Base-by-base conservation (phyloP, 2,797 vertebrate genomes). In the Glossophaga mutica region DNA sequence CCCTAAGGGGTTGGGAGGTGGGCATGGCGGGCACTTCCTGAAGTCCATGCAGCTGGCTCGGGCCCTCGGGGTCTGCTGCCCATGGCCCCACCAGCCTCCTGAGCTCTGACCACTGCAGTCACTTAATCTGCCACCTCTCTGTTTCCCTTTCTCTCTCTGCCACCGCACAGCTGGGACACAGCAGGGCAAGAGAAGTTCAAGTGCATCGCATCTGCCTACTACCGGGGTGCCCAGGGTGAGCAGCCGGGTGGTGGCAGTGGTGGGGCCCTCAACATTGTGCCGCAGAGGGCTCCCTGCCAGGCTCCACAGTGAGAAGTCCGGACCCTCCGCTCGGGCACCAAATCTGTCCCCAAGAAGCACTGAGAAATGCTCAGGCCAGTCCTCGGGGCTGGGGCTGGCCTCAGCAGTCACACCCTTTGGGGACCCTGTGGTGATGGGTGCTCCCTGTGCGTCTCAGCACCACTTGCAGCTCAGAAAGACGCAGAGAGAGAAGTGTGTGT, bases 151-250 rank as follows among this genome's bases (percentile, higher is more conserved):
- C 74, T 97, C 73, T 94, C 57, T 97, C 93, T 55, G 24, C 11
- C 8, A 3, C 77, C 62, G 44, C 96, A 95, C 96, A 99, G 99
- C 98, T 99, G 99, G 99, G 99, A 99, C 98, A 99, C 99, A 32
- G 99, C 99, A 1, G 99, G 99, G 32, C 99, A 99, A 97, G 99
- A 99, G 96, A 99, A 99, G 98, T 99, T 99, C 98, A 99, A 99
- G 98, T 99, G 99, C 97, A 99, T 99, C 19, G 99, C 99, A 8
- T 99, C 99, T 89, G 98, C 99, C 57, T 99, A 99, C 98, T 99
- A 99, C 98, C 98, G 99, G 98, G 99, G 99, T 32, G 99, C 99
- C 94, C 99, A 99, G 97, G 99, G 99, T 99, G 94, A 98, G 98
- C 81, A 71, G 26, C 55, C 6, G 7, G 86, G 79, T 65, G 6